phyloP scores from a whole-genome alignment of 2,113 vertebrate species.

The Lanius ludovicianus region DNA sequence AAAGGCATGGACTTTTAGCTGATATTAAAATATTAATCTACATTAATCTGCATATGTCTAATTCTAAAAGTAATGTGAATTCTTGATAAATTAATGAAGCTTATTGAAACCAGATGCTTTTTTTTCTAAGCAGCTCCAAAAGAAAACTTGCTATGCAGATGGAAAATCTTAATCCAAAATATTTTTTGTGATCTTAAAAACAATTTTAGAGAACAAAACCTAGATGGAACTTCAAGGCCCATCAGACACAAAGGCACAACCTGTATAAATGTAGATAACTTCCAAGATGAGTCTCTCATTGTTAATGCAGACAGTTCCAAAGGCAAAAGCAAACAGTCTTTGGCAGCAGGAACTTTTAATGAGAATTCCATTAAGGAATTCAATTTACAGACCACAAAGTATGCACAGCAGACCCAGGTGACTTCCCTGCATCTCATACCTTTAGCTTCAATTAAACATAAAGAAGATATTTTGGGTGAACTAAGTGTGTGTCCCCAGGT shows the following conservation, averaged over 20 bases:
- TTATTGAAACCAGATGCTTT: not conserved
- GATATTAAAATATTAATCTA: not conserved
- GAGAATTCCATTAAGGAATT: not conserved
- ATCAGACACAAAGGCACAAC: not conserved
- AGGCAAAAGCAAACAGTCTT: slow-evolving; percentile 8
- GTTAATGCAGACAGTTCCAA: slow-evolving; percentile 7
- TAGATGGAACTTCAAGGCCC: not conserved
- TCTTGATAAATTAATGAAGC: not conserved
- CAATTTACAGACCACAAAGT: not conserved
- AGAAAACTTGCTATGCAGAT: not conserved
- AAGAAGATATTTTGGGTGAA: not conserved
- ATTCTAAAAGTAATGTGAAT: not conserved
- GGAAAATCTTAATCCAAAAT: not conserved
- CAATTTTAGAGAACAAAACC: not conserved
- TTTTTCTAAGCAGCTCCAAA: not conserved
- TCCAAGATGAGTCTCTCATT: not conserved
- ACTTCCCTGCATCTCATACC: not conserved
- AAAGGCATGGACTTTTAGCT: not conserved
- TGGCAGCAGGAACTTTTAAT: not conserved
- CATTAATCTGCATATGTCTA: not conserved
- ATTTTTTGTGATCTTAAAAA: not conserved
- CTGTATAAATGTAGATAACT: not conserved
- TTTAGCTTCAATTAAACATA: not conserved
- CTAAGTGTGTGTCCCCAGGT: not conserved
- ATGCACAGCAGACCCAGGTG: not conserved